These are phyloP conservation scores for Thaumatotibia leucotreta DNA, from an alignment of 1,140 invertebrate species.

Conservation along the genomic window DNA sequence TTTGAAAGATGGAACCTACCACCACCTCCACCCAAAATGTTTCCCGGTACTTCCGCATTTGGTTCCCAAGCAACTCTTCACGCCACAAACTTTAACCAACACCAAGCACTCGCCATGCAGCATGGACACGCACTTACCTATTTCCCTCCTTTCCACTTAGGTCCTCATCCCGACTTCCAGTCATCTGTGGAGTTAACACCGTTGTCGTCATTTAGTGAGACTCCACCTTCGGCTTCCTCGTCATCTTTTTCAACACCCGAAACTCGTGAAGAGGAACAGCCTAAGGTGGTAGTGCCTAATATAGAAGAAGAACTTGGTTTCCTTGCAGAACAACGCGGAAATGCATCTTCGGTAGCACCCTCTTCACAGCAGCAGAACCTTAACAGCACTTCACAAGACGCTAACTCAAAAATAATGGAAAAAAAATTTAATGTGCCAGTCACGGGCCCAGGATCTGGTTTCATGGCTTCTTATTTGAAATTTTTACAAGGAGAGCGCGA, in stretches of 20 bases:
- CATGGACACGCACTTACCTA: slow-evolving; percentile 81
- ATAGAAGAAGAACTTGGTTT: slow-evolving; percentile 91
- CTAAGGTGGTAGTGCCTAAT: slow-evolving; percentile 89
- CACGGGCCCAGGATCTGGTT: slow-evolving; percentile 83
- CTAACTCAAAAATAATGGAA: slow-evolving; percentile 73
- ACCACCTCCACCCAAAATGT: slow-evolving; percentile 82
- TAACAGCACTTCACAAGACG: slow-evolving; percentile 69
- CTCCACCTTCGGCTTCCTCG: slow-evolving; percentile 75
- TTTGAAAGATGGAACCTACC: slow-evolving; percentile 85
- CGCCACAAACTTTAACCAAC: slow-evolving; percentile 79
- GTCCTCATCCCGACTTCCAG: slow-evolving; percentile 80
- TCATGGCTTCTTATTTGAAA: slow-evolving; percentile 90
- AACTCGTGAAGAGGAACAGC: slow-evolving; percentile 81
- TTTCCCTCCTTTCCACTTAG: slow-evolving; percentile 83
- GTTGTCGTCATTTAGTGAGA: slow-evolving; percentile 78
- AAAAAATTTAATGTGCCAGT: slow-evolving; percentile 76
- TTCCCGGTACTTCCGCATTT: slow-evolving; percentile 76
- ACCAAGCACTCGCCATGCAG: slow-evolving; percentile 80
- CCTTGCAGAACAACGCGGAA: slow-evolving; percentile 80
- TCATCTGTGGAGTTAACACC: slow-evolving; percentile 81
- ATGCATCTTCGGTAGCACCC: slow-evolving; percentile 75
- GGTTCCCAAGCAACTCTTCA: slow-evolving; percentile 77
- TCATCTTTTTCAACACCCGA: slow-evolving; percentile 75
- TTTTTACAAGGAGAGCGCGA: slow-evolving; percentile 89
- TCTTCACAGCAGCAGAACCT: slow-evolving; percentile 72